These are phyloP conservation scores for Candidula unifasciata DNA, from an alignment of 2,888 invertebrate species.

Conservation along the genomic window DNA sequence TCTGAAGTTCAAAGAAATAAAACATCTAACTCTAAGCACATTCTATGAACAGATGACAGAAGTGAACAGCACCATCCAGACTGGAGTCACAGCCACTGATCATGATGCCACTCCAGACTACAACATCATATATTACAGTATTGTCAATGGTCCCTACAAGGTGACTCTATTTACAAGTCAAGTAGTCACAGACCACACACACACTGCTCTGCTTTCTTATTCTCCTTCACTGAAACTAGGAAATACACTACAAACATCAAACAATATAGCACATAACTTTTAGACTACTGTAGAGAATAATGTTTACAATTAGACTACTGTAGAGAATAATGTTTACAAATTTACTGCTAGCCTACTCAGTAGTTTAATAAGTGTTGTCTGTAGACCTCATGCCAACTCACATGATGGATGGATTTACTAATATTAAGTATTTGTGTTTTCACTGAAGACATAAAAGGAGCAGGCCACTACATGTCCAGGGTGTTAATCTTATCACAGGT, in stretches of 20 bases:
- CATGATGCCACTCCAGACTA: conserved; percentile 23
- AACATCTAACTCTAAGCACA: not conserved
- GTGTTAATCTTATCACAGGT: too few species aligned
- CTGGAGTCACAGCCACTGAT: conserved; percentile 39
- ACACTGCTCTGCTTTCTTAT: not conserved
- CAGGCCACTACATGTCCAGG: too few species aligned
- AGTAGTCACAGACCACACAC: not conserved
- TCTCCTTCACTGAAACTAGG: not conserved
- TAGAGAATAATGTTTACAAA: too few species aligned
- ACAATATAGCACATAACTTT: too few species aligned
- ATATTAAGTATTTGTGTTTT: too few species aligned
- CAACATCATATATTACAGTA: conserved; percentile 45
- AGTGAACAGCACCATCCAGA: not conserved
- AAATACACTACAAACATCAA: not conserved
- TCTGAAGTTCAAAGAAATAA: not conserved
- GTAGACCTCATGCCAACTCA: too few species aligned
- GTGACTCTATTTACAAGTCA: conserved; percentile 15
- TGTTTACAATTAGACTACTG: too few species aligned
- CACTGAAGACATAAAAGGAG: too few species aligned
- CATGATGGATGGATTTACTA: too few species aligned
- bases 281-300: too few species aligned
- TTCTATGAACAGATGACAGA: conserved; percentile 33
- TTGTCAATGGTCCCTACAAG: conserved; percentile 37
- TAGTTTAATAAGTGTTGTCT: too few species aligned
- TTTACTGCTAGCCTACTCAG: too few species aligned